These are phyloP conservation scores for Salvator merianae DNA, from an alignment of 2,113 vertebrate species.

Conservation along the genomic window DNA sequence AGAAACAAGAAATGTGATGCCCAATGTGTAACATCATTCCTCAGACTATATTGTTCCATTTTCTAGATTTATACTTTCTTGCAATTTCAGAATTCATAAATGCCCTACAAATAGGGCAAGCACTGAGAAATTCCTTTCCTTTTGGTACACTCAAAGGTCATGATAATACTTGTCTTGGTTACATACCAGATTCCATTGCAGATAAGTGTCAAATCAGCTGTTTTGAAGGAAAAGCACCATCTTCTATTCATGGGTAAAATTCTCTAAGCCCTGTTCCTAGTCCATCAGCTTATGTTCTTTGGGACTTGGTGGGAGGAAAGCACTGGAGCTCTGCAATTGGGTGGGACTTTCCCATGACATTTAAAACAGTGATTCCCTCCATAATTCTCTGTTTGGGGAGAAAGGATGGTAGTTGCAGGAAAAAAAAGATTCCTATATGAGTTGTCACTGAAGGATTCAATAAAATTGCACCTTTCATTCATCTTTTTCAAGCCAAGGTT, in stretches of 20 bases:
- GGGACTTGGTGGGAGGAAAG: not conserved
- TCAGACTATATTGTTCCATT: not conserved
- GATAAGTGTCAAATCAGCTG: not conserved
- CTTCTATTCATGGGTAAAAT: constrained; percentile 1
- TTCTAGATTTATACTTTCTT: not conserved
- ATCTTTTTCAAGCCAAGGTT: not conserved
- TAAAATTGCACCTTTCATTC: not conserved
- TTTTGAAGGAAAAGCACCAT: not conserved
- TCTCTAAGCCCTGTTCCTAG: not conserved
- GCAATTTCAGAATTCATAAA: not conserved
- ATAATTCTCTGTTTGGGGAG: not conserved
- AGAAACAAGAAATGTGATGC: not conserved
- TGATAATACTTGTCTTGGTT: constrained; percentile 11
- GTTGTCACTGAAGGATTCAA: not conserved
- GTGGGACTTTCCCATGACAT: not conserved
- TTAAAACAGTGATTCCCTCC: not conserved
- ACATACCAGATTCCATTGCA: constrained; percentile 1
- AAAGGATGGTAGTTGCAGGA: not conserved
- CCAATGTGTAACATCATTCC: not conserved
- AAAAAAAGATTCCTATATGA: not conserved
- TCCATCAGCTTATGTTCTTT: not conserved
- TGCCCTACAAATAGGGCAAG: too few relatives aligned
- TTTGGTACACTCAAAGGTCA: not conserved
- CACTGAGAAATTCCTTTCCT: not conserved
- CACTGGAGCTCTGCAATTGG: not conserved